Evolutionary conservation across 2,113 vertebrate genomes (phyloP).

Genomic region (Hiodon alosoides): DNA sequence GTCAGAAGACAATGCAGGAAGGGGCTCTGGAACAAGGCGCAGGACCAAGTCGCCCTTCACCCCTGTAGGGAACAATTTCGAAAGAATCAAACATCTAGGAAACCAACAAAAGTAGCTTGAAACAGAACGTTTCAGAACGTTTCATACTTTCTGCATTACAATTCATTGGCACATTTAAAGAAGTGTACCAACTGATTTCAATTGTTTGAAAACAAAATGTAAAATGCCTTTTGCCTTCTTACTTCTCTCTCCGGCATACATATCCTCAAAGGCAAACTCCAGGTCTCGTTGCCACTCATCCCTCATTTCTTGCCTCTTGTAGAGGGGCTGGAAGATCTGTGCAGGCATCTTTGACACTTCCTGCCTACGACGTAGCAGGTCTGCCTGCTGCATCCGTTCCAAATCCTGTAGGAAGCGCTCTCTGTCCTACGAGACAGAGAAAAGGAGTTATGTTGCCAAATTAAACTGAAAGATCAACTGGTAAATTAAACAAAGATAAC

Average conservation of each 20-base stretch:
- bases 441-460: too few species aligned
- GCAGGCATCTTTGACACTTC: slow-evolving; percentile 69
- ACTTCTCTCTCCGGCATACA: slow-evolving; percentile 78
- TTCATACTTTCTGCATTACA: not conserved
- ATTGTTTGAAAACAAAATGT: not conserved
- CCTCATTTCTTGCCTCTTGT: slow-evolving; percentile 63
- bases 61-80: slow-evolving; percentile 46
- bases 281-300: slow-evolving; percentile 83
- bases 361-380: slow-evolving; percentile 71
- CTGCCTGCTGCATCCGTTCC: slow-evolving; percentile 76
- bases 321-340: slow-evolving; percentile 71
- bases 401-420: slow-evolving; percentile 77
- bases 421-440: slow-evolving; percentile 60
- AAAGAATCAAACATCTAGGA: not conserved
- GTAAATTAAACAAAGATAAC: too few species aligned
- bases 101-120: not conserved
- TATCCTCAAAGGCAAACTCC: slow-evolving; percentile 88
- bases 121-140: too few species aligned
- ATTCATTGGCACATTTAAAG: not conserved
- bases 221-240: slow-evolving; percentile 28
- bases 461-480: too few species aligned
- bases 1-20: slow-evolving; percentile 60
- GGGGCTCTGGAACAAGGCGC: slow-evolving; percentile 79
- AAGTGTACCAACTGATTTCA: not conserved
- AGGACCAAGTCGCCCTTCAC: slow-evolving; percentile 76